Conservation (phyloP, 2,797 vertebrate genomes). For the Sparidentex hasta region DNA sequence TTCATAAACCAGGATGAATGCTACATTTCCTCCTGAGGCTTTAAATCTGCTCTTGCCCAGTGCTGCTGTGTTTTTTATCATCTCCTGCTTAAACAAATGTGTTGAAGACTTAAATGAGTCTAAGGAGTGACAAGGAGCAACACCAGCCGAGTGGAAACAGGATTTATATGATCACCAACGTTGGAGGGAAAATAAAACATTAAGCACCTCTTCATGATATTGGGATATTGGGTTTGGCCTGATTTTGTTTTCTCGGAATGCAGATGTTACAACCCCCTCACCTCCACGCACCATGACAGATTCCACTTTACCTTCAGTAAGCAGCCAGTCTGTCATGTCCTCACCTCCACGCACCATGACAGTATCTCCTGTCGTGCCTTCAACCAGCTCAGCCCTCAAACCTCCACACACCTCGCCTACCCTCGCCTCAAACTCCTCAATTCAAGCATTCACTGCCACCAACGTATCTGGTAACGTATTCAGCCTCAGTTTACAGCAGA, state of each 20-base stretch:
- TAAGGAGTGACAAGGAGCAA: background rate
- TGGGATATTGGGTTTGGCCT: background rate
- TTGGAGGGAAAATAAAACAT: no score
- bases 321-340: accelerated
- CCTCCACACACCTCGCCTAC: conserved; percentile 29
- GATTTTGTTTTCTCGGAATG: conserved; percentile 23
- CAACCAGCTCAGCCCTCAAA: background rate
- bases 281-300: background rate
- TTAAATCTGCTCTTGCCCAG: background rate
- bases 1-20: background rate
- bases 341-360: conserved; percentile 12
- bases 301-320: background rate
- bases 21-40: background rate
- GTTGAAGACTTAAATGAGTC: background rate
- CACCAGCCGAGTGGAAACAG: background rate
- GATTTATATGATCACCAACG: background rate
- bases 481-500: background rate
- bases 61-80: background rate
- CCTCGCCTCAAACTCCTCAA: background rate
- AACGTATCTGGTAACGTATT: conserved; percentile 39
- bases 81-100: background rate
- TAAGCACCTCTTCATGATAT: background rate
- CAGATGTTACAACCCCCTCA: accelerated
- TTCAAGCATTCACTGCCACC: accelerated
- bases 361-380: background rate